Percentiles rank a stretch among this genome's conserved stretches.
phyloP scores from a whole-genome alignment of 2,797 vertebrate genomes.

The Spinibarbus caldwelli region DNA sequence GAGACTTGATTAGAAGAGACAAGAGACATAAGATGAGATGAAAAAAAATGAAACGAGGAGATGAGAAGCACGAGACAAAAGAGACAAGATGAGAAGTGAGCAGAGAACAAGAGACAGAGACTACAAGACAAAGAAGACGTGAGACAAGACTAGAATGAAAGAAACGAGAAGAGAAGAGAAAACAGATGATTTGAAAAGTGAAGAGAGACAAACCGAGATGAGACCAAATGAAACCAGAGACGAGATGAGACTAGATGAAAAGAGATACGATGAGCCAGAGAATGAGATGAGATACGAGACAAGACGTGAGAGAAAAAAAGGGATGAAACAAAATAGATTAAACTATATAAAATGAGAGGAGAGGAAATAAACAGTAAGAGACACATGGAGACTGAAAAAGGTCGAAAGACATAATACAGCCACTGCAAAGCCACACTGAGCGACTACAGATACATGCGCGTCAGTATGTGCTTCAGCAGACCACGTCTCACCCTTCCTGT shows the following conservation, averaged over 20 bases:
- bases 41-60: background rate
- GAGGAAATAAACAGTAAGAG: background rate
- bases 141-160: background rate
- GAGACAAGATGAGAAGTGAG: background rate
- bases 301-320: background rate
- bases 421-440: background rate
- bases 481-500: background rate
- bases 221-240: background rate
- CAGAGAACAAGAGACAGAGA: background rate
- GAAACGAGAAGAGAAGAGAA: background rate
- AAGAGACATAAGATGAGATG: background rate
- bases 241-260: background rate
- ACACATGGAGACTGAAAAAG: background rate
- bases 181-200: background rate
- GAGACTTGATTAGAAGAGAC: background rate
- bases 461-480: background rate
- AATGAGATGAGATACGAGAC: background rate
- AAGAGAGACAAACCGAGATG: background rate
- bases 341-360: background rate
- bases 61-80: background rate
- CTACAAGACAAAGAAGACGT: background rate
- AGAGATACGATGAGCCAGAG: background rate
- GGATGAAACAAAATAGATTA: background rate
- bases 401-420: background rate
- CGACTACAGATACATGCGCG: background rate